phyloP scores from a whole-genome alignment of 1,140 invertebrate species.

The Cotesia glomerata region DNA sequence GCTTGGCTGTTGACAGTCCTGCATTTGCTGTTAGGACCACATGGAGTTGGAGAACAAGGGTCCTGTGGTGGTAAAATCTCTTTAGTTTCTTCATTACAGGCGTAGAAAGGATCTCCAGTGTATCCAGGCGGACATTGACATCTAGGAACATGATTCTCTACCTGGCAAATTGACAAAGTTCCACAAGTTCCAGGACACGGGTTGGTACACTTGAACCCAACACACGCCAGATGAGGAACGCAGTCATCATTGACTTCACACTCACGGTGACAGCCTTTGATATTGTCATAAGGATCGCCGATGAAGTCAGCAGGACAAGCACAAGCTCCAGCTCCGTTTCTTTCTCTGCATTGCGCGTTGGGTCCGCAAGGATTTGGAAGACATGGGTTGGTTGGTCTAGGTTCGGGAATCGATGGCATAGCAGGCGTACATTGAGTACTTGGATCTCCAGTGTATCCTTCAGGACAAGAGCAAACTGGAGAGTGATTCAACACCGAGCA shows the following conservation, averaged over 20 bases:
- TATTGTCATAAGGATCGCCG: conserved; percentile 75
- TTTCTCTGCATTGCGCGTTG: conserved; percentile 79
- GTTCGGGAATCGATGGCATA: conserved; percentile 60
- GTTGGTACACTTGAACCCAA: conserved; percentile 78
- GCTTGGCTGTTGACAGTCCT: conserved; percentile 62
- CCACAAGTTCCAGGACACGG: conserved; percentile 79
- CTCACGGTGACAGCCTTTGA: conserved; percentile 73
- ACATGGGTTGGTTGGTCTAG: conserved; percentile 67
- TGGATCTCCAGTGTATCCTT: conserved; percentile 81
- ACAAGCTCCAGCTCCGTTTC: conserved; percentile 78
- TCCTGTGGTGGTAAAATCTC: conserved; percentile 49
- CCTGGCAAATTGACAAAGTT: conserved; percentile 74
- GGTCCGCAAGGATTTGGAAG: conserved; percentile 81
- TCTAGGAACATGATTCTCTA: conserved; percentile 76
- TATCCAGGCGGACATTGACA: conserved; percentile 77
- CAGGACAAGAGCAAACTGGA: conserved; percentile 74
- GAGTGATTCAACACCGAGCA: conserved; percentile 81
- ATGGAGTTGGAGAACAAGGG: conserved; percentile 66
- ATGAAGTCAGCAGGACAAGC: conserved; percentile 76
- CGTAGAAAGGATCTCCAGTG: conserved; percentile 81
- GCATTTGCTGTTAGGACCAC: conserved; percentile 67
- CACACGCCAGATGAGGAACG: conserved; percentile 70
- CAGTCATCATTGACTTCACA: conserved; percentile 81
- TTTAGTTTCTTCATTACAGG: conserved; percentile 52
- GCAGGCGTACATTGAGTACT: conserved; percentile 66